Conservation (phyloP, 2,797 vertebrate species). For the Emys orbicularis region DNA sequence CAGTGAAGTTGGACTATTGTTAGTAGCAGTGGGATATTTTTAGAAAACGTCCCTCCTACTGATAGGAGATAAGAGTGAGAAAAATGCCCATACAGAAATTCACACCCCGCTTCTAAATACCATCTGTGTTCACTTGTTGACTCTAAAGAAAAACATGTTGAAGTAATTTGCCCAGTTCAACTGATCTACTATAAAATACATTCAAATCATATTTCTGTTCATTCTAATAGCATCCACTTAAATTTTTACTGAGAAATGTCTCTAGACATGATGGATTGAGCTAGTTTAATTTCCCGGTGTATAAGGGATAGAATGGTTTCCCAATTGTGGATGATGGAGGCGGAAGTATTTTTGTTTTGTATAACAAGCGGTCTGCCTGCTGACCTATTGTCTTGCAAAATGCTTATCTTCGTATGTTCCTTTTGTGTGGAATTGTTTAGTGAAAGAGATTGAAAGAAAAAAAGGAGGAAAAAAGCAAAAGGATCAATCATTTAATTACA, state of each 20-base stretch:
- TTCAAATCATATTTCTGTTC: neutral
- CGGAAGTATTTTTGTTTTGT: neutral
- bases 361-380: neutral
- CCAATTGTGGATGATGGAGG: neutral
- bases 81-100: no score
- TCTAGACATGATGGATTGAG: neutral
- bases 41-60: neutral
- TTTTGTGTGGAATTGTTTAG: no score
- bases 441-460: neutral
- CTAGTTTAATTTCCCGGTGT: neutral
- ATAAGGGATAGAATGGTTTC: neutral
- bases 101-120: no score
- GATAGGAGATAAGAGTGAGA: neutral
- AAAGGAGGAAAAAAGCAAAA: neutral
- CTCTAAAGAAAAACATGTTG: no score
- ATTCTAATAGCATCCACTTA: neutral
- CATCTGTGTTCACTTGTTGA: no score
- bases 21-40: neutral
- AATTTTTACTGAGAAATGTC: neutral
- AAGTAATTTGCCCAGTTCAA: no score
- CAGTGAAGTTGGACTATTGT: neutral
- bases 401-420: neutral
- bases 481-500: neutral
- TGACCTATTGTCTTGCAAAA: neutral
- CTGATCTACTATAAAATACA: no score